Evolutionary conservation across 2,113 vertebrate genomes (phyloP).

Genomic region (Rhinopithecus roxellana): DNA sequence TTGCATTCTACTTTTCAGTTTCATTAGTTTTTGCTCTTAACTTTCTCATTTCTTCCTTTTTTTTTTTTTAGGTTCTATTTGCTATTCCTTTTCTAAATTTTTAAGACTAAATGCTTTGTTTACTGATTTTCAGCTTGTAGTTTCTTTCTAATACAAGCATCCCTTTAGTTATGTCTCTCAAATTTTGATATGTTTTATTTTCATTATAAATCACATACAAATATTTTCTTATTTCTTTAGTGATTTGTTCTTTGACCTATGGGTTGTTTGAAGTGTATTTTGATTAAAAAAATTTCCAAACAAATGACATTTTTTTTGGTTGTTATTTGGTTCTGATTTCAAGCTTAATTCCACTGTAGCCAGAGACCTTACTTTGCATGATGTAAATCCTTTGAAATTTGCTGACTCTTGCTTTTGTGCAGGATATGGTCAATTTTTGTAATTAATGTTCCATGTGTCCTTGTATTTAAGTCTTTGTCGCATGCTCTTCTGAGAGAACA

Average conservation of each 20-base stretch:
- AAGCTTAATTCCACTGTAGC: neutral
- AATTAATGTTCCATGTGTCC: conserved; percentile 15
- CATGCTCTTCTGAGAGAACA: neutral
- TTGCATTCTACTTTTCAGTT: neutral
- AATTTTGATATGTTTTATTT: conserved; percentile 37
- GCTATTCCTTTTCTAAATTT: neutral
- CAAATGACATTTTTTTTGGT: neutral
- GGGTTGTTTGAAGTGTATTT: conserved; percentile 18
- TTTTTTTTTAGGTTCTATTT: neutral
- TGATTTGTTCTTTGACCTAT: neutral
- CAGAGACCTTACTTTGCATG: neutral
- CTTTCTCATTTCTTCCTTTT: neutral
- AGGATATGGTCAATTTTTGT: conserved; percentile 8
- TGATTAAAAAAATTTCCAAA: conserved; percentile 12
- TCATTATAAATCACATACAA: conserved; percentile 29
- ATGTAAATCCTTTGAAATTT: conserved; percentile 48
- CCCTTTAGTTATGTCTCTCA: neutral
- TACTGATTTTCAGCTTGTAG: neutral
- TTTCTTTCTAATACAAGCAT: neutral
- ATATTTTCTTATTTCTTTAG: conserved; percentile 36
- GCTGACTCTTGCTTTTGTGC: conserved; percentile 25
- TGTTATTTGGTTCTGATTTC: conserved; percentile 27
- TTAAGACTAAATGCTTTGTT: neutral
- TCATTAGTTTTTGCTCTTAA: neutral
- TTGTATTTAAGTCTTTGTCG: conserved; percentile 6